Percentiles rank a stretch among this genome's conserved stretches.
phyloP scores from a whole-genome alignment of 1,140 invertebrate species.

The Lasioglossum albipes region DNA sequence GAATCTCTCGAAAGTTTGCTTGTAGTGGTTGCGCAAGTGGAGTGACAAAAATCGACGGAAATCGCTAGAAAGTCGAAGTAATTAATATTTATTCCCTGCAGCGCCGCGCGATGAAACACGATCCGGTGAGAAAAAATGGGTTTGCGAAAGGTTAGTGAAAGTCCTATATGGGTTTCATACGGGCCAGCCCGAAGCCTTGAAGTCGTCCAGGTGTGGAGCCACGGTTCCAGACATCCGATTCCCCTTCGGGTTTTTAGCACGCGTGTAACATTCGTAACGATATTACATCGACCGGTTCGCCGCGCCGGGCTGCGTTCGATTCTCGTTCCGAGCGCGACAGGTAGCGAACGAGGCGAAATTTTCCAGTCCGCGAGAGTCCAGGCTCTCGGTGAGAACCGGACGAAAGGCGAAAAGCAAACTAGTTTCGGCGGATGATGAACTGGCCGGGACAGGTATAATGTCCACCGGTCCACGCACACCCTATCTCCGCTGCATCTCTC shows the following conservation, averaged over 20 bases:
- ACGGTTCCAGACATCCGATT: not conserved
- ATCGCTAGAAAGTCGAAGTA: not conserved
- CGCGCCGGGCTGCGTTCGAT: not conserved
- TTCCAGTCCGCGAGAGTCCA: not conserved
- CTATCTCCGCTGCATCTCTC: slow-evolving; percentile 52
- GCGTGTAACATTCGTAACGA: not conserved
- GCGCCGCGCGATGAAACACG: slow-evolving; percentile 2
- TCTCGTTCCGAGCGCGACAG: not conserved
- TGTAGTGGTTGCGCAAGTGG: too few relatives aligned
- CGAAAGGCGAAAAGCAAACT: slow-evolving; percentile 54
- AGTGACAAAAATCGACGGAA: not conserved
- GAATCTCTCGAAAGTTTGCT: too few relatives aligned
- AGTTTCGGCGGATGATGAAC: slow-evolving; percentile 48
- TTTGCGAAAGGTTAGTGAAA: slow-evolving; percentile 22
- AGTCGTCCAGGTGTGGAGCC: not conserved
- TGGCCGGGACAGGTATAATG: slow-evolving; percentile 47
- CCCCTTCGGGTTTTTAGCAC: not conserved
- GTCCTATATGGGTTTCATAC: not conserved
- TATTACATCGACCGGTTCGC: not conserved
- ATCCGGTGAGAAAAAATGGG: not conserved
- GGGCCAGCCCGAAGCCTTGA: not conserved
- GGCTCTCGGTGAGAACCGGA: not conserved
- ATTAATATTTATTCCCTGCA: not conserved
- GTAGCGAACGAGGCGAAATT: not conserved
- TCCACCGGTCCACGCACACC: slow-evolving; percentile 11